Evolutionary conservation across 2,113 vertebrate species (phyloP).

Genomic region (Sander lucioperca): DNA sequence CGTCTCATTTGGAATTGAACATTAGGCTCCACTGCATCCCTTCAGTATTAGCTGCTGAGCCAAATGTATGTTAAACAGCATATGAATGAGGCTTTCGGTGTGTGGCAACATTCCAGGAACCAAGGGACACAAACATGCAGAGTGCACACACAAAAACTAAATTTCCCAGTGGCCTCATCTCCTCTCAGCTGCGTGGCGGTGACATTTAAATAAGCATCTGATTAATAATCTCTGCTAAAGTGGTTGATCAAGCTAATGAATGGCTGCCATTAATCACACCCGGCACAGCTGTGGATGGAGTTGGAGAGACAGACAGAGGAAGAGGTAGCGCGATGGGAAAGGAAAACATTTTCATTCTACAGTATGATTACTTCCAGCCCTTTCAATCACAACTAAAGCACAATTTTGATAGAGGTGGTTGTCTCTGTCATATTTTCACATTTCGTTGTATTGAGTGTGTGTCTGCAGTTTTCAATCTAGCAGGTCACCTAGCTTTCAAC

Average conservation of each 20-base stretch:
- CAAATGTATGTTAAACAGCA: slow-evolving; percentile 38
- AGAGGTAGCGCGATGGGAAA: slow-evolving; percentile 15
- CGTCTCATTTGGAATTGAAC: slow-evolving; percentile 50
- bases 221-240: slow-evolving; percentile 83
- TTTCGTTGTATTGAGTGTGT: neutral
- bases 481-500: slow-evolving; percentile 1
- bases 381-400: slow-evolving; percentile 48
- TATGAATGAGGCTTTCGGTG: slow-evolving; percentile 44
- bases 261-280: slow-evolving; percentile 80
- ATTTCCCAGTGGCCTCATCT: slow-evolving; percentile 78
- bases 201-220: slow-evolving; percentile 84
- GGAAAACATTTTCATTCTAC: neutral
- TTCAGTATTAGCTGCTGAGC: slow-evolving; percentile 17
- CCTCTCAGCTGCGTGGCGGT: slow-evolving; percentile 60
- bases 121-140: slow-evolving; percentile 32
- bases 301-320: slow-evolving; percentile 23
- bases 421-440: slow-evolving; percentile 19
- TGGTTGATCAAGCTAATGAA: slow-evolving; percentile 84
- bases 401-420: slow-evolving; percentile 39
- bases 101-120: slow-evolving; percentile 40
- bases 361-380: slow-evolving; percentile 38
- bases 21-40: slow-evolving; percentile 41
- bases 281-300: slow-evolving; percentile 57
- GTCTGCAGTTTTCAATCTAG: slow-evolving; percentile 8
- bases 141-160: slow-evolving; percentile 38